Evolutionary conservation across 2,797 vertebrate genomes (phyloP).

Genomic region (Sebastiscus tertius): DNA sequence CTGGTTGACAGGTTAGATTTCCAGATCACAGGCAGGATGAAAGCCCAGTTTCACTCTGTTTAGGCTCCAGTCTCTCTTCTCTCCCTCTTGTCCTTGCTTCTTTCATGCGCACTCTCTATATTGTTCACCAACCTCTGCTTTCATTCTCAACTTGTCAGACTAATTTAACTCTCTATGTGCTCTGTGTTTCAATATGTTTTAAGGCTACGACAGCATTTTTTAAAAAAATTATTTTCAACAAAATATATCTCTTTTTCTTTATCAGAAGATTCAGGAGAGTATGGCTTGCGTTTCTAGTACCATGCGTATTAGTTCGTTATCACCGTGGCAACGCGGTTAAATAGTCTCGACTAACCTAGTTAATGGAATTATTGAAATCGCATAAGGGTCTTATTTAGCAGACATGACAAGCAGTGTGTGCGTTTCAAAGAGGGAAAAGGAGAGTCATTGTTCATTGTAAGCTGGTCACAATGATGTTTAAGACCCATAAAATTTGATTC

Average conservation of each 20-base stretch:
- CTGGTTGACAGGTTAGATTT: conserved; percentile 47
- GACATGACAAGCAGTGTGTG: conserved; percentile 48
- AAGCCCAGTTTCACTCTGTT: conserved; percentile 25
- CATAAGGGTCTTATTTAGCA: conserved; percentile 50
- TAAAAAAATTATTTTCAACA: not conserved
- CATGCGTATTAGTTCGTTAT: not conserved
- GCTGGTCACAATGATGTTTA: conserved; percentile 75
- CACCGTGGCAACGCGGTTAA: not conserved
- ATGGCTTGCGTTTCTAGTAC: not conserved
- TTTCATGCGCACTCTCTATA: conserved; percentile 14
- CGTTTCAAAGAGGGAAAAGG: conserved; percentile 44
- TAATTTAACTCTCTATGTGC: not conserved
- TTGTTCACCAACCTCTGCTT: conserved; percentile 27
- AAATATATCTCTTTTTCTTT: not conserved
- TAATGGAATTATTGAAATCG: conserved; percentile 65
- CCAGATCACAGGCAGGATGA: conserved; percentile 49
- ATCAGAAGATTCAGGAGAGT: not conserved
- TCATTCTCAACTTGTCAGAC: conserved; percentile 8
- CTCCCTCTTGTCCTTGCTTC: conserved; percentile 30
- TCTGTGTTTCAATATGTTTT: not conserved
- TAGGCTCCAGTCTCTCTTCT: conserved; percentile 16
- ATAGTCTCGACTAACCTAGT: conserved; percentile 44
- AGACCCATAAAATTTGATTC: conserved; percentile 78
- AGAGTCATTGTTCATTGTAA: conserved; percentile 74
- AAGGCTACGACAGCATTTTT: not conserved